Conservation (phyloP, 2,888 invertebrate genomes). For the Troides oblongomaculatus region DNA sequence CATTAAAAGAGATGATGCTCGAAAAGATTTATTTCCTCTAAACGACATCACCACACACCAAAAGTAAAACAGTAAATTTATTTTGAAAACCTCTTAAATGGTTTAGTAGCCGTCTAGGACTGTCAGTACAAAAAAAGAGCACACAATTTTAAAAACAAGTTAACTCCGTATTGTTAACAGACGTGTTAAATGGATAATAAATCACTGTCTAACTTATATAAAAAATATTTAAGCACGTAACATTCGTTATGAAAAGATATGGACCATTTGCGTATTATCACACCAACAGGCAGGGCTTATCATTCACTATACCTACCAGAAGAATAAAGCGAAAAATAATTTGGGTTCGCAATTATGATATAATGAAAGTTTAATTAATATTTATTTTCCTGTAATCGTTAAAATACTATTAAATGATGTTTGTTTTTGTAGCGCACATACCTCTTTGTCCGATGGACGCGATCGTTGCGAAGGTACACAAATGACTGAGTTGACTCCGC, state of each 20-base stretch:
- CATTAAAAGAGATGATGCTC: conserved; percentile 36
- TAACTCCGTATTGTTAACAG: not conserved
- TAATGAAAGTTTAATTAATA: conserved; percentile 27
- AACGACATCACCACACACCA: conserved; percentile 19
- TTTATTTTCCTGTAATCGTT: conserved; percentile 42
- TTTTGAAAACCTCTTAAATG: not conserved
- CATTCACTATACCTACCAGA: conserved; percentile 3
- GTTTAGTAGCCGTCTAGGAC: not conserved
- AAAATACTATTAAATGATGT: conserved; percentile 50
- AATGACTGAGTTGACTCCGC: conserved; percentile 47
- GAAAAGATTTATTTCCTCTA: conserved; percentile 14
- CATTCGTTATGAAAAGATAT: not conserved
- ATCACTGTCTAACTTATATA: conserved; percentile 13
- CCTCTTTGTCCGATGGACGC: conserved; percentile 48
- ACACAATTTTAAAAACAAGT: not conserved
- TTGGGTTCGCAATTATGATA: conserved; percentile 18
- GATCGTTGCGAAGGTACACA: conserved; percentile 48
- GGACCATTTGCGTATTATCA: conserved; percentile 20
- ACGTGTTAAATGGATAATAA: conserved; percentile 19
- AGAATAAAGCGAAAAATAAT: conserved; percentile 12
- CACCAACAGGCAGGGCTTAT: conserved; percentile 16
- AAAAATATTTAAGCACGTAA: conserved; percentile 17
- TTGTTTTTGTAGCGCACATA: conserved; percentile 47
- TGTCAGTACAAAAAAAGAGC: not conserved
- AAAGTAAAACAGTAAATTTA: not conserved